Base-by-base conservation (phyloP, 2,888 invertebrate species). In the Keiferia lycopersicella region DNA sequence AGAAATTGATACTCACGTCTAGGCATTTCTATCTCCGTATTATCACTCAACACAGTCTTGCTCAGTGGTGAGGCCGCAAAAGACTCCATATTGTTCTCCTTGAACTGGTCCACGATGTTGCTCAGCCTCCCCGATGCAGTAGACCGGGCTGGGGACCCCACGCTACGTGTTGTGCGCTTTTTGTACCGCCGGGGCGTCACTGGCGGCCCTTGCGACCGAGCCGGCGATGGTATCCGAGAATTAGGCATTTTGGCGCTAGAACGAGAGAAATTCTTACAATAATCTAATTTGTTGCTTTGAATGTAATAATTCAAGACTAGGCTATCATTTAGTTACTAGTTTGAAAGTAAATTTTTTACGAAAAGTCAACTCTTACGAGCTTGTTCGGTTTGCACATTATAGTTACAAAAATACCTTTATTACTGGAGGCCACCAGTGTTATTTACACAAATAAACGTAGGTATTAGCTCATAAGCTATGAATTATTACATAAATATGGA, bases 21-120 rank as follows among this genome's bases (percentile, higher is more conserved):
- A 0, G 89, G 89, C 57, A 79, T 81, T 20, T 83, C 84, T 69
- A 91, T 84, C 48, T 86, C 77, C 26, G 89, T 90, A 57, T 82
- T 79, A 68, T 91, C 89, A 48, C 80, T 76, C 39, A 91, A 65
- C 4, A 91, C 74, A 48, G 89, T 75, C 34, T 70, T 78, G 4
- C 65, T 73, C 59, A 86, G 57, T 0, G 88, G 87, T 6, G 89
- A 87, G 0, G 84, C 30, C n/a, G 69, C 69, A 70, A 84, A 82
- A 0, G 83, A 80, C 2, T 81, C 75, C 68, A 26, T 76, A 22
- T 78, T 69, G 16, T 72, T 72, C 20, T 81, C 78, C 66, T 72
- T 77, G 30, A 76, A 78, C 61, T 77, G 72, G 30, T 79, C 77
- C 34, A 85, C 71, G 1, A 87, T 61, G 1, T 81, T 69, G 3